Evolutionary conservation across 2,113 vertebrate genomes (phyloP).

Genomic region (Noturus placidus): DNA sequence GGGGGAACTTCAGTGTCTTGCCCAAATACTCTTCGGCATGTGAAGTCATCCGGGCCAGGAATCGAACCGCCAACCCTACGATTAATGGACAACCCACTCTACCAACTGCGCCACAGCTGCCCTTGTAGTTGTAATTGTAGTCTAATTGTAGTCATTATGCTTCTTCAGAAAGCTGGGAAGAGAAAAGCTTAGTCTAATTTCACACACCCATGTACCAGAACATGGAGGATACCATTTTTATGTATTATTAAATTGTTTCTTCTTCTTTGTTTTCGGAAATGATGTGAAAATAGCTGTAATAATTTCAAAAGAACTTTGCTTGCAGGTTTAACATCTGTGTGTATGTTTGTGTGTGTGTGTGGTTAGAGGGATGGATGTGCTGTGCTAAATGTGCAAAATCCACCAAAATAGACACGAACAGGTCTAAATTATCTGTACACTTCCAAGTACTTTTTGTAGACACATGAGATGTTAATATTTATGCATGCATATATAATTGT

Average conservation of each 20-base stretch:
- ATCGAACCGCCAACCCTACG: too few species aligned
- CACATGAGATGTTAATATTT: background rate
- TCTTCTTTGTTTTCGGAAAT: background rate
- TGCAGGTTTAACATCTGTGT: background rate
- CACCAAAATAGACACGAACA: background rate
- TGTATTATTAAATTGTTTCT: background rate
- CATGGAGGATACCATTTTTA: slow-evolving; percentile 1
- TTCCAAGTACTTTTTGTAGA: background rate
- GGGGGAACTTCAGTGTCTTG: too few species aligned
- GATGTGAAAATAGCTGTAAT: background rate
- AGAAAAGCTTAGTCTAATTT: background rate
- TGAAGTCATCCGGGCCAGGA: too few species aligned
- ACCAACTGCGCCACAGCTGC: too few species aligned
- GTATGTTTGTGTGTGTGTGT: background rate
- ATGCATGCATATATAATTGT: background rate
- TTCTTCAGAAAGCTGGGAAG: background rate
- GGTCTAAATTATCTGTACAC: background rate
- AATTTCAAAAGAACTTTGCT: background rate
- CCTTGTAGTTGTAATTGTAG: too few species aligned
- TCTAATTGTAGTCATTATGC: background rate
- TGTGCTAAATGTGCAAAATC: background rate
- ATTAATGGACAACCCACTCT: too few species aligned
- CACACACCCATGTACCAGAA: background rate
- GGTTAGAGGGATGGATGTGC: background rate
- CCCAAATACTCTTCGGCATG: too few species aligned